Evolutionary conservation across 2,113 vertebrate species (phyloP), one percentile per base, ranked within the genome.

Genomic region (Mugil cephalus): DNA sequence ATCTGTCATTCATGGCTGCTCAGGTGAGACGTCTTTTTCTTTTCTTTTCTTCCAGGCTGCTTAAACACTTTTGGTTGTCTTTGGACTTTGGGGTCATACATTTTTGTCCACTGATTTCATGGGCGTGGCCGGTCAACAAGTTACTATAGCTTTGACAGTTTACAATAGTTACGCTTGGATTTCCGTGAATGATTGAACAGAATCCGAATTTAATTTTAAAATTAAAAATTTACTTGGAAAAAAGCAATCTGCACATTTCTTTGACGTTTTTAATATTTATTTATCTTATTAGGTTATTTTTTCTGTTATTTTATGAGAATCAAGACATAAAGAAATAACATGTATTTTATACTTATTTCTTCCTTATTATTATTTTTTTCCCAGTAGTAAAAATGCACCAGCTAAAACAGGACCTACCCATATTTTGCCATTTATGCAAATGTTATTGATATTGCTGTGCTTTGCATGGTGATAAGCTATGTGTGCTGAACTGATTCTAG

Each of bases 1-100:
- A 98, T 87, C 96, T 98, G 74, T 96, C 97, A 67, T 98, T 98
- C 77, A 98, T 98, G 96, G 96, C 97, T 56, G 95, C 96, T 19
- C 97, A 98, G 96, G 97, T 98, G 92, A 91, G 82, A 52, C 17
- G 38, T 13, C 55, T n/a, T 8, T 21, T 66, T 19, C 56, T 42
- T 38, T 11, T 13, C 55, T n/a, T 8, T 21, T 66, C 24, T 56
- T 42, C 42, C 13, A 24, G n/a, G 62, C 38, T 47, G 45, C 7
- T 8, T 19, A 35, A 18, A 56, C 17, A 46, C 34, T 17, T 40
- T 55, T 24, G 8, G 14, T 60, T 14, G 15, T 58, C 17, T n/a
- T n/a, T 4, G 4, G 89, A 87, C 87, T 88, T 88, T 83, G 46
- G 50, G 9, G 53, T 24, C 42, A 10, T 17, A 1, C 18, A 6